Percentiles rank a stretch among this genome's conserved stretches.
Evolutionary conservation across 2,113 vertebrate genomes (phyloP).

Genomic region (Telmatochromis sp.): DNA sequence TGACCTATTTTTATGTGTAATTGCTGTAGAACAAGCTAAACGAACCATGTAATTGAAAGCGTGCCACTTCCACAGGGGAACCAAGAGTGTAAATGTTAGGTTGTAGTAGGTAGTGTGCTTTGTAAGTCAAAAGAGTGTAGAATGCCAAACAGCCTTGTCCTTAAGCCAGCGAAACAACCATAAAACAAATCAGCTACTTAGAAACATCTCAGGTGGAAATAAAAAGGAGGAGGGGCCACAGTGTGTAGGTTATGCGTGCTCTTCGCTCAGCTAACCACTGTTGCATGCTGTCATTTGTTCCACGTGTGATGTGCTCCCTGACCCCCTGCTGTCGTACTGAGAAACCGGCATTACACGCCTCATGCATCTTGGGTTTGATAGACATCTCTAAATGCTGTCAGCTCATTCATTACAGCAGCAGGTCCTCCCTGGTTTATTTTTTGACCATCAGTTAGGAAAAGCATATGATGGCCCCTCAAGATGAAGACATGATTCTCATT

Average conservation of each 20-base stretch:
- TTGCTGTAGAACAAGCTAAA: conserved; percentile 70
- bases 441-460: neutral
- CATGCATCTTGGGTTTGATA: conserved; percentile 33
- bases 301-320: conserved; percentile 2
- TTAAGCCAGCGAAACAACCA: conserved; percentile 46
- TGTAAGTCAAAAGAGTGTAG: conserved; percentile 53
- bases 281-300: conserved; percentile 43
- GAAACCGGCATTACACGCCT: conserved; percentile 44
- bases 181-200: conserved; percentile 68
- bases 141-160: conserved; percentile 29
- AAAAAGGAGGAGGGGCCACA: neutral
- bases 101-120: conserved; percentile 18
- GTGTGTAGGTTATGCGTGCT: neutral
- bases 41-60: conserved; percentile 79
- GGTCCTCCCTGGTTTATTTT: neutral
- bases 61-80: conserved; percentile 54
- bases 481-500: neutral
- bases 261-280: neutral
- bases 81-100: neutral
- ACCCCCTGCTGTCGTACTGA: neutral
- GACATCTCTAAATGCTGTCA: conserved; percentile 25
- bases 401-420: neutral
- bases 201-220: conserved; percentile 41
- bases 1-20: conserved; percentile 74
- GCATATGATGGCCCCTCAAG: neutral